Conservation (phyloP, 2,113 vertebrate species). For the Aphyosemion australe region DNA sequence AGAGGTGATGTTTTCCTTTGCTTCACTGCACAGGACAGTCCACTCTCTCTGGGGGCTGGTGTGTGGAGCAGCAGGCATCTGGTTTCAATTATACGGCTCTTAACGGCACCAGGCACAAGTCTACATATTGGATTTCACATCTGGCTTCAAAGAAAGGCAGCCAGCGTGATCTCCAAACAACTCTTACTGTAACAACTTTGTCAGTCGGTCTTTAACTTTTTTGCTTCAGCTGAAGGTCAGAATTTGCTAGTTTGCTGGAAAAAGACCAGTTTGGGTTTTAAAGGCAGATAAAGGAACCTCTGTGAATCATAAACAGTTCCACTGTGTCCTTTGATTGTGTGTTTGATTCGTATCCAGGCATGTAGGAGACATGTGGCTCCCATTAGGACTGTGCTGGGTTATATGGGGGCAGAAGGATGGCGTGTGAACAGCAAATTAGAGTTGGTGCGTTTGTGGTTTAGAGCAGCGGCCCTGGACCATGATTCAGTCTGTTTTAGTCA, state of each 20-base stretch:
- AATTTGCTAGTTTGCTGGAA: conserved; percentile 27
- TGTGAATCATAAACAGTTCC: conserved; percentile 52
- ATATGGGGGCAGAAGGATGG: conserved; percentile 60
- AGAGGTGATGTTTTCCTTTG: not conserved
- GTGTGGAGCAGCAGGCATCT: conserved; percentile 53
- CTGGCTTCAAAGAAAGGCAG: conserved; percentile 62
- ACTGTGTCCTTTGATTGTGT: conserved; percentile 56
- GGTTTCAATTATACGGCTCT: conserved; percentile 48
- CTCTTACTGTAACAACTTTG: conserved; percentile 22
- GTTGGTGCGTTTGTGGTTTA: conserved; percentile 56
- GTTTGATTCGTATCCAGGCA: conserved; percentile 48
- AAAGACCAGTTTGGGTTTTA: conserved; percentile 23
- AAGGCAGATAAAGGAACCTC: conserved; percentile 53
- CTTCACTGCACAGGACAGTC: conserved; percentile 5
- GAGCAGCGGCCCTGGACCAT: conserved; percentile 42
- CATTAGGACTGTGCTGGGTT: conserved; percentile 64
- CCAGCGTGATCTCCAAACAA: conserved; percentile 19
- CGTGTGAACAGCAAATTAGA: conserved; percentile 63
- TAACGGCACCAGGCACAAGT: conserved; percentile 21
- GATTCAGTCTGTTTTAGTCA: conserved; percentile 64
- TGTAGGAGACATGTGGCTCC: conserved; percentile 63
- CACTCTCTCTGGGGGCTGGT: conserved; percentile 24
- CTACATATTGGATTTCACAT: conserved; percentile 49
- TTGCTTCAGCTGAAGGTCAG: conserved; percentile 43
- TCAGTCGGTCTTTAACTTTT: conserved; percentile 34